Base-by-base conservation (phyloP, 2,888 invertebrate species). In the Chydorus sphaericus region DNA sequence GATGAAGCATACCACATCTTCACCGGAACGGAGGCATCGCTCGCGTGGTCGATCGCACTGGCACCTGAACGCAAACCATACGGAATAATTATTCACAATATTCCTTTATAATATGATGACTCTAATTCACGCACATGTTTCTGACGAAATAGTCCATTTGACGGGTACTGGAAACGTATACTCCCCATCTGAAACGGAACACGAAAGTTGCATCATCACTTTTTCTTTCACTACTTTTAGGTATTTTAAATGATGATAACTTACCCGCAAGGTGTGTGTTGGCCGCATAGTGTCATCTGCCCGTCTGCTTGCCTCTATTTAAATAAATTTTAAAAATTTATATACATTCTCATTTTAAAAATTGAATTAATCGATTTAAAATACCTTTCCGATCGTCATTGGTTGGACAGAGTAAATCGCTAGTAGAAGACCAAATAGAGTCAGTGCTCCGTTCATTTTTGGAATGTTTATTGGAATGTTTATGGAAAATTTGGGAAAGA, bases 91-190 rank as follows among this genome's bases (percentile, higher is more conserved):
- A n/a, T n/a, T n/a, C n/a, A n/a, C n/a, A n/a, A n/a, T n/a, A n/a
- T n/a, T n/a, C n/a, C n/a, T n/a, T n/a, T n/a, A n/a, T n/a, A n/a
- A n/a, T 14, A 14, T 38, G n/a, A 14, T 38, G n/a, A 18, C n/a
- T 11, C 20, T 18, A 23, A 16, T 18, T 11, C 7, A 44, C 20
- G 10, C 28, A 44, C 44, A 44, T 44, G 44, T 44, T 44, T 44
- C 44, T 23, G 11, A 44, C 44, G 11, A 44, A 44, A 10, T 44
- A 44, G 44, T 44, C 44, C 44, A 44, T 44, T 20, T 44, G 44
- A 16, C 44, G 44, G 14, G 44, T 44, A 7, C 28, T 44, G 14
- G 44, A 20, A 44, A 26, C 18, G 44, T 44, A 44, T 3, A 44
- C 44, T 44, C 44, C 44, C 44, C 44, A 44, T 7, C 44, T 44